Conservation (phyloP, 2,888 invertebrate genomes). For the Rhingia campestris region DNA sequence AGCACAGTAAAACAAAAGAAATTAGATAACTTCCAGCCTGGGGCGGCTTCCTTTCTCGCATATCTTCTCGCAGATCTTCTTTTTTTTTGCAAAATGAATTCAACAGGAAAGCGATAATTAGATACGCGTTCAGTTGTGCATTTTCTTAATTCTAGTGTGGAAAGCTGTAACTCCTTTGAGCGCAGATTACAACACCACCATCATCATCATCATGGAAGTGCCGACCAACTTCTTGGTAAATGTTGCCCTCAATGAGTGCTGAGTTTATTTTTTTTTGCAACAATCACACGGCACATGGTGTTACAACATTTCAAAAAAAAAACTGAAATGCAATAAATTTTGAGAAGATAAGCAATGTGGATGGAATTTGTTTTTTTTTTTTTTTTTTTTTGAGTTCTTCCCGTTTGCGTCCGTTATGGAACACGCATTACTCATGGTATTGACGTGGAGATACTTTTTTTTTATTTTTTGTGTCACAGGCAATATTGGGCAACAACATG, state of each 20-base stretch:
- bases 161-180: not conserved
- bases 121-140: slow-evolving; percentile 50
- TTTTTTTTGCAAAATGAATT: slow-evolving; percentile 15
- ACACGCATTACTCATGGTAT: too few relatives aligned
- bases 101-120: slow-evolving; percentile 49
- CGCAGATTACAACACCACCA: slow-evolving; percentile 15
- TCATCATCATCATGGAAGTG: slow-evolving; percentile 5
- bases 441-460: too few relatives aligned
- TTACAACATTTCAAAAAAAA: not conserved
- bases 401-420: too few relatives aligned
- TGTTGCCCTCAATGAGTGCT: slow-evolving; percentile 16
- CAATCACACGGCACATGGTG: slow-evolving; percentile 21
- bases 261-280: not conserved
- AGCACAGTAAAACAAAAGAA: slow-evolving; percentile 6
- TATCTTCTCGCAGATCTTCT: slow-evolving; percentile 24
- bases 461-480: too few relatives aligned
- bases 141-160: slow-evolving; percentile 26
- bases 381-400: too few relatives aligned
- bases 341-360: too few relatives aligned
- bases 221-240: slow-evolving; percentile 19
- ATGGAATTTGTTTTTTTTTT: too few relatives aligned
- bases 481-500: too few relatives aligned
- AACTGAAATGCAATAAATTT: not conserved
- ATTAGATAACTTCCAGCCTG: slow-evolving; percentile 27
- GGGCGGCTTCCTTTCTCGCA: slow-evolving; percentile 8